phyloP scores from a whole-genome alignment of 1,140 invertebrate species.

The Helicorthomorpha holstii region DNA sequence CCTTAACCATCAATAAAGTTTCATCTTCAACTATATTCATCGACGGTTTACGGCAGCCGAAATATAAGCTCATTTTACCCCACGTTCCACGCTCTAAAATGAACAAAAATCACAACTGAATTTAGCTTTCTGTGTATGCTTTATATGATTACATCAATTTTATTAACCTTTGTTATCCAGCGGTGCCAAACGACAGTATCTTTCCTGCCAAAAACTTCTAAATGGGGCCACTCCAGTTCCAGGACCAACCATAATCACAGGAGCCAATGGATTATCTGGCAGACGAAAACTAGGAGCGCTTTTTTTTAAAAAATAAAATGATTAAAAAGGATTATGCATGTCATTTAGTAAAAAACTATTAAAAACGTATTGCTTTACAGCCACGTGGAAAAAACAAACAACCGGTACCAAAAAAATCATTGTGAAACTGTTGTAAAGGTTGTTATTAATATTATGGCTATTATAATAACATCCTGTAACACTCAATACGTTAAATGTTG shows the following conservation, averaged over 20 bases:
- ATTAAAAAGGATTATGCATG: too few species aligned
- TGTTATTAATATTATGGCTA: too few species aligned
- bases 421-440: too few species aligned
- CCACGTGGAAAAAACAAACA: too few species aligned
- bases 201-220: constrained; percentile 78
- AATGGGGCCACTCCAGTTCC: constrained; percentile 87
- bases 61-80: constrained; percentile 74
- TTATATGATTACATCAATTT: too few species aligned
- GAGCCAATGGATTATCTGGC: constrained; percentile 57
- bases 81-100: neutral
- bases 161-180: neutral
- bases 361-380: too few species aligned
- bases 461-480: too few species aligned
- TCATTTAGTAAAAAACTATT: too few species aligned
- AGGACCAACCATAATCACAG: constrained; percentile 86
- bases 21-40: constrained; percentile 77
- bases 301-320: constrained; percentile 30
- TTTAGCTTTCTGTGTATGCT: too few species aligned
- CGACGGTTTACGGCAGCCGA: constrained; percentile 65
- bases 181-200: constrained; percentile 7
- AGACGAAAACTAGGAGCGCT: constrained; percentile 83
- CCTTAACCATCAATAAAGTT: constrained; percentile 51
- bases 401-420: too few species aligned
- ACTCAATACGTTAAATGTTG: too few species aligned
- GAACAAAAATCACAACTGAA: too few species aligned